Evolutionary conservation across 2,113 vertebrate genomes (phyloP).

Genomic region (Melanerpes formicivorus): DNA sequence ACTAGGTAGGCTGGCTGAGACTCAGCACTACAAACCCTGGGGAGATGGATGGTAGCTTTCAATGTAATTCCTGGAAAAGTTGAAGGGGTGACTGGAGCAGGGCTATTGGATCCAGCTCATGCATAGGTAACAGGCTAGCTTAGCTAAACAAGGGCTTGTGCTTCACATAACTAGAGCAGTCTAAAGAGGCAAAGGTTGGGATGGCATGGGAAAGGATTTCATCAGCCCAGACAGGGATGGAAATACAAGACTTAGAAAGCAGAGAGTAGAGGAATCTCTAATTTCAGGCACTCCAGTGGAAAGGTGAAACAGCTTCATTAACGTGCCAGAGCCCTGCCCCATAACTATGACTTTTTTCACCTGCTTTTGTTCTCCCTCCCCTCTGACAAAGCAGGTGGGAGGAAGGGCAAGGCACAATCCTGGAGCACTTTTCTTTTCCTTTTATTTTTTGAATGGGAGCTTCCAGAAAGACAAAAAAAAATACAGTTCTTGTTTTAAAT

Average conservation of each 20-base stretch:
- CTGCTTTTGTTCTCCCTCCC: neutral
- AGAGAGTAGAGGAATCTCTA: neutral
- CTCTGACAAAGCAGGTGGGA: neutral
- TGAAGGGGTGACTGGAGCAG: neutral
- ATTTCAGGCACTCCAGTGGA: conserved; percentile 2
- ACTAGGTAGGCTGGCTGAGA: neutral
- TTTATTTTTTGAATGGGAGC: neutral
- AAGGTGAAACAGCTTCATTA: conserved; percentile 30
- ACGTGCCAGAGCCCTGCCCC: neutral
- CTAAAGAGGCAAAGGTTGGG: neutral
- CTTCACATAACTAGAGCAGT: conserved; percentile 6
- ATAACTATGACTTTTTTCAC: neutral
- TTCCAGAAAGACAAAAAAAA: neutral
- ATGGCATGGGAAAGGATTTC: neutral
- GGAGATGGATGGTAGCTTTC: neutral
- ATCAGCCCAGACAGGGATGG: neutral
- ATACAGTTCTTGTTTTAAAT: neutral
- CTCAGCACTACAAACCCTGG: neutral
- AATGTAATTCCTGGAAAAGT: conserved; percentile 31
- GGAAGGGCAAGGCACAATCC: neutral
- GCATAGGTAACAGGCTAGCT: neutral
- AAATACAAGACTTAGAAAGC: neutral
- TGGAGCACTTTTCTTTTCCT: neutral
- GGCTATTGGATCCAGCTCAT: conserved; percentile 10
- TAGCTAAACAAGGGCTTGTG: neutral